Evolutionary conservation across 2,113 vertebrate genomes (phyloP).

Genomic region (Bettongia penicillata): DNA sequence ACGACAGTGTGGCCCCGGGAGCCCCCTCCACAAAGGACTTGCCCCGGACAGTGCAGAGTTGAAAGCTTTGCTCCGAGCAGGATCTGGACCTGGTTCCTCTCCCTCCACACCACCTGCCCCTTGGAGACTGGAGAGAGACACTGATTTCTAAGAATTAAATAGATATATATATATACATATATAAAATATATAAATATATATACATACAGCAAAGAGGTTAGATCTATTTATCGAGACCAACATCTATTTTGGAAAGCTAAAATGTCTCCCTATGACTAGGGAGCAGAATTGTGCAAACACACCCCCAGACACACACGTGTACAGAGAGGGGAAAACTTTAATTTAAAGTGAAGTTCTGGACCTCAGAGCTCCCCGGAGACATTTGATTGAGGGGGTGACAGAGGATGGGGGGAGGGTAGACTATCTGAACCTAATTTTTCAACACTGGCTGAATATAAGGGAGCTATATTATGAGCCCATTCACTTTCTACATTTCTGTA

Average conservation of each 20-base stretch:
- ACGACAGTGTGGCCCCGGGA: constrained; percentile 86
- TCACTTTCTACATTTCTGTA: constrained; percentile 86
- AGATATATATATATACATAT: constrained; percentile 19
- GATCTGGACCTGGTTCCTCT: constrained; percentile 27
- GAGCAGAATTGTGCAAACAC: constrained; percentile 71
- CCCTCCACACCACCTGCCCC: background rate
- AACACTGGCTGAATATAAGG: constrained; percentile 38
- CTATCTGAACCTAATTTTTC: constrained; percentile 68
- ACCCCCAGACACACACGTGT: constrained; percentile 77
- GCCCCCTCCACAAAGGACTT: constrained; percentile 85
- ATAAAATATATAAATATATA: constrained; percentile 2
- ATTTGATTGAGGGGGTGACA: constrained; percentile 20
- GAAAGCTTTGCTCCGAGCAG: constrained; percentile 74
- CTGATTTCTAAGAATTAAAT: constrained; percentile 74
- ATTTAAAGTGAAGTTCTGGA: constrained; percentile 77
- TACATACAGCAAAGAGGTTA: constrained; percentile 79
- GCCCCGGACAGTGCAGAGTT: constrained; percentile 89
- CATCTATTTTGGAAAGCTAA: constrained; percentile 82
- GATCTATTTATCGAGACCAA: constrained; percentile 83
- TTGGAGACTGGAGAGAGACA: constrained; percentile 70
- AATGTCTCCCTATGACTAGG: constrained; percentile 80
- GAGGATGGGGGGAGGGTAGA: constrained; percentile 24
- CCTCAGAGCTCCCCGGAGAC: constrained; percentile 52
- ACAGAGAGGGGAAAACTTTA: constrained; percentile 81
- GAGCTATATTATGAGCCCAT: constrained; percentile 71